Base-by-base conservation (phyloP, 2,113 vertebrate species). In the Bostrychus sinensis region DNA sequence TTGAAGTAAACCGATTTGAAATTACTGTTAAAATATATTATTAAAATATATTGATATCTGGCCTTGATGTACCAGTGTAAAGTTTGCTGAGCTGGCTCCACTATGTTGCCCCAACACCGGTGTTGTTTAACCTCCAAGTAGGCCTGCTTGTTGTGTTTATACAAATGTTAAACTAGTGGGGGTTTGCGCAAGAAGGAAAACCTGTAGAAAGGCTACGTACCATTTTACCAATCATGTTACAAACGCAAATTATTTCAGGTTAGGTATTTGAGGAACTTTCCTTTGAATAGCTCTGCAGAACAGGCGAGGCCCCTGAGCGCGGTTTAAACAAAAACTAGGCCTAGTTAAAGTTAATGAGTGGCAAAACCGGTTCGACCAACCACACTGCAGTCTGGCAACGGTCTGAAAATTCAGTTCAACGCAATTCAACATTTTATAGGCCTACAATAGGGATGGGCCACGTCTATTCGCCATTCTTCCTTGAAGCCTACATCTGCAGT, bases 261-360 rank as follows among this genome's bases (percentile, higher is more conserved):
- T n/a, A n/a, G n/a, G n/a, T n/a, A n/a, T n/a, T n/a, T n/a, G n/a
- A n/a, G n/a, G n/a, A n/a, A n/a, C n/a, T n/a, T n/a, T n/a, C 16
- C 16, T 7, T 2, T 7, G 16, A n/a, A 28, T 7, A n/a, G 2
- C 10, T 30, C 32, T 7, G 10, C 2, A 43, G 14, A 12, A 20
- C 17, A 61, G 51, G 45, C 5, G 20, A 62, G 43, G 61, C 30
- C 57, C 28, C n/a, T 1, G 0, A 13, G 16, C 0, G 26, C 2
- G 4, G 4, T 30, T 72, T n/a, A 0, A 50, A 28, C 4, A 0
- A 22, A 61, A 30, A 10, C 17, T 1, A 0, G 9, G 16, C 30
- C 32, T 36, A n/a, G 1, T 39, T 38, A 66, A 45, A 46, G 80
- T 77, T 77, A 81, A 81, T 72, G 50, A 77, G 69, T 81, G 70